Evolutionary conservation across 1,140 invertebrate genomes (phyloP).

Genomic region (Matsumurasca onukii): DNA sequence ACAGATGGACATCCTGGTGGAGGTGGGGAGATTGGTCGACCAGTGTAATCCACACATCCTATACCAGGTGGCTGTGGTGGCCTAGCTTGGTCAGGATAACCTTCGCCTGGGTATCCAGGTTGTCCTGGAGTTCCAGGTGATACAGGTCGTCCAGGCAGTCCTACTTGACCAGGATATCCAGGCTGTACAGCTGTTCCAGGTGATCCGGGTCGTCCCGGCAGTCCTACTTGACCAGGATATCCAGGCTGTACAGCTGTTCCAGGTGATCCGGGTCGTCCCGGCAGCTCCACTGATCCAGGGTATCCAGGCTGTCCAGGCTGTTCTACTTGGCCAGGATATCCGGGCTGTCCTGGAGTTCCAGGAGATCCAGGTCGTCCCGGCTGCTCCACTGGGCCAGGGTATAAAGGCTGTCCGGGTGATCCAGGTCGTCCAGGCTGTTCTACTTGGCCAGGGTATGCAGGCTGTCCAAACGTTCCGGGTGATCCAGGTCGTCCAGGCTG

Average conservation of each 20-base stretch:
- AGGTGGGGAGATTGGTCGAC: conserved; percentile 36
- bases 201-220: conserved; percentile 42
- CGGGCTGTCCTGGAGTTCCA: conserved; percentile 40
- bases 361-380: conserved; percentile 34
- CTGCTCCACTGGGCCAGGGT: conserved; percentile 37
- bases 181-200: conserved; percentile 38
- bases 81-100: conserved; percentile 36
- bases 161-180: conserved; percentile 32
- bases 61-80: conserved; percentile 33
- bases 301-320: conserved; percentile 38
- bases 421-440: conserved; percentile 42
- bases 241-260: conserved; percentile 41
- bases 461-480: conserved; percentile 35
- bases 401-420: conserved; percentile 43
- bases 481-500: conserved; percentile 37
- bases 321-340: conserved; percentile 38
- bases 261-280: conserved; percentile 39
- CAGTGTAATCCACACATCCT: conserved; percentile 34
- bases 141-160: conserved; percentile 25
- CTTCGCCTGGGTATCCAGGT: conserved; percentile 38
- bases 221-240: conserved; percentile 41
- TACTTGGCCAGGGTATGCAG: conserved; percentile 38
- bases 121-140: conserved; percentile 33
- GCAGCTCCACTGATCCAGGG: conserved; percentile 32
- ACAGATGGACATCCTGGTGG: conserved; percentile 35